Conservation (phyloP, 2,113 vertebrate species). For the Amphilophus citrinellus region DNA sequence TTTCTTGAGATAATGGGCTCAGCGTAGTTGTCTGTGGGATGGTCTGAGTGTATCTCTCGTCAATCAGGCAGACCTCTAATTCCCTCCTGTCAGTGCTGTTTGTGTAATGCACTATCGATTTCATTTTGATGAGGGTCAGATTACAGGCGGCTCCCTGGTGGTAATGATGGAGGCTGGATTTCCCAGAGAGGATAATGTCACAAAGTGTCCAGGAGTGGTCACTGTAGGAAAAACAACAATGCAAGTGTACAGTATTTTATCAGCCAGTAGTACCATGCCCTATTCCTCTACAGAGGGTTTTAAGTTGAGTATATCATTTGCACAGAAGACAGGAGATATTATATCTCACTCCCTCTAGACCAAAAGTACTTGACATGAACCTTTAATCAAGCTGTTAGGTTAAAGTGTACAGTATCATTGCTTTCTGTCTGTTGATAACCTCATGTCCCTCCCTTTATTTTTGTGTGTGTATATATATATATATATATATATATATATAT, state of each 20-base stretch:
- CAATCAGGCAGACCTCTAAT: slow-evolving; percentile 46
- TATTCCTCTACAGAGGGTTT: neutral
- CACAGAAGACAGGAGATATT: slow-evolving; percentile 2
- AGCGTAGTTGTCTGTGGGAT: slow-evolving; percentile 3
- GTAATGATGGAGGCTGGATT: slow-evolving; percentile 58
- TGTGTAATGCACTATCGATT: slow-evolving; percentile 70
- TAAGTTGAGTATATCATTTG: slow-evolving; percentile 21
- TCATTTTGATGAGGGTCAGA: slow-evolving; percentile 72
- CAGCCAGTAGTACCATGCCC: neutral
- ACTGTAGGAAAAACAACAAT: slow-evolving; percentile 18
- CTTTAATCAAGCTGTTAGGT: slow-evolving; percentile 39
- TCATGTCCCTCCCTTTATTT: neutral
- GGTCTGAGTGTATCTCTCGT: slow-evolving; percentile 17
- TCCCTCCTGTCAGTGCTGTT: slow-evolving; percentile 54
- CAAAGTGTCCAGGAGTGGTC: slow-evolving; percentile 9
- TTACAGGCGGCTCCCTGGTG: slow-evolving; percentile 62
- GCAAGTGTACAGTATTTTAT: neutral
- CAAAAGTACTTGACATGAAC: neutral
- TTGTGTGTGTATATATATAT: fast-evolving
- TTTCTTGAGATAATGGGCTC: slow-evolving; percentile 13
- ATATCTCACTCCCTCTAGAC: neutral
- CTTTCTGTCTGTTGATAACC: slow-evolving; percentile 36
- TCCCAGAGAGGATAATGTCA: slow-evolving; percentile 51
- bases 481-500: no score
- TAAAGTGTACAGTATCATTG: slow-evolving; percentile 43